A percentile compares a stretch with the other conserved stretches of the same genome.
These are phyloP conservation scores for Sebastes reedi DNA, from an alignment of 2,797 vertebrate genomes.

Conservation along the genomic window DNA sequence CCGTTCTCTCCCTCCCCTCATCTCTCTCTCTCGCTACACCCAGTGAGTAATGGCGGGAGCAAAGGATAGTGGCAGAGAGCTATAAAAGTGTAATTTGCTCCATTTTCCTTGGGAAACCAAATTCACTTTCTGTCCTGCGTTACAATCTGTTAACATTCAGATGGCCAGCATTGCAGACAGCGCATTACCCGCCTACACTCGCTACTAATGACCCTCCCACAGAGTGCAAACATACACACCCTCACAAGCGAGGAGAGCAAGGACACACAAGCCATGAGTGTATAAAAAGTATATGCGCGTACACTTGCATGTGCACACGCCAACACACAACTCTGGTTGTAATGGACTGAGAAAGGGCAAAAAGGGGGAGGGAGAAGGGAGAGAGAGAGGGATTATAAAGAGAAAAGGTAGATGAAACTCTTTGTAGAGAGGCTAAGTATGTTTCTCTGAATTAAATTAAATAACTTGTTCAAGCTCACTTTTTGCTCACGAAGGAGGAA, in stretches of 20 bases:
- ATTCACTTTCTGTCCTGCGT: conserved; percentile 77
- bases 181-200: conserved; percentile 74
- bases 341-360: conserved; percentile 56
- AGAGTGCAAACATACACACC: conserved; percentile 25
- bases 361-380: neutral
- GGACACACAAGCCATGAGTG: conserved; percentile 30
- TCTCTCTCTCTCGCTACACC: conserved; percentile 51
- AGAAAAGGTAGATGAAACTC: conserved; percentile 50
- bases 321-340: conserved; percentile 36
- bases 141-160: conserved; percentile 84
- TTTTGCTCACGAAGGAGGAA: conserved; percentile 16
- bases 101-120: conserved; percentile 82
- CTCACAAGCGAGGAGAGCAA: conserved; percentile 24
- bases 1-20: conserved; percentile 36
- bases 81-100: conserved; percentile 87
- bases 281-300: conserved; percentile 24
- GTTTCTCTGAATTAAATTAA: conserved; percentile 62
- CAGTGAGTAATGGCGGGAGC: conserved; percentile 80
- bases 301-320: conserved; percentile 7
- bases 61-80: conserved; percentile 83
- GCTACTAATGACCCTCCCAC: conserved; percentile 69
- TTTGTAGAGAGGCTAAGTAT: conserved; percentile 29
- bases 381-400: conserved; percentile 25
- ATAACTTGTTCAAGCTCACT: conserved; percentile 47
- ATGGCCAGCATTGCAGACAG: conserved; percentile 72